phyloP scores from a whole-genome alignment of 2,113 vertebrate genomes.

The Suncus etruscus region DNA sequence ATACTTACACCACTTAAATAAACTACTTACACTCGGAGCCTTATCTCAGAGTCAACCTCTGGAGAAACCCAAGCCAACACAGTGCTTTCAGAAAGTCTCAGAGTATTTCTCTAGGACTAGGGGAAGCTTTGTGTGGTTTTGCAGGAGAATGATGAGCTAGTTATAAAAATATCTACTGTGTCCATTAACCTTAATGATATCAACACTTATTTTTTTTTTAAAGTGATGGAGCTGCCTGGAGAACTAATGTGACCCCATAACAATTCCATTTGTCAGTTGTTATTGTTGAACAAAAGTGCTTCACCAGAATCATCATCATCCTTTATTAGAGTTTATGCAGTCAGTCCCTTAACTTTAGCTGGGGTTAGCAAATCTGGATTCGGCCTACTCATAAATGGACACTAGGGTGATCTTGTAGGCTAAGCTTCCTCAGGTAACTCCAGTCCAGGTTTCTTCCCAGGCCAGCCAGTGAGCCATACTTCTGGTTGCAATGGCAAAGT shows the following conservation, averaged over 20 bases:
- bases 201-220: background rate
- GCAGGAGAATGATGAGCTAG: background rate
- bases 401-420: background rate
- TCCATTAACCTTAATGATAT: background rate
- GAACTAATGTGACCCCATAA: background rate
- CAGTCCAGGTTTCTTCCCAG: background rate
- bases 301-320: background rate
- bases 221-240: slow-evolving; percentile 1
- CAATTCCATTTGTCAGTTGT: background rate
- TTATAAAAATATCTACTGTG: background rate
- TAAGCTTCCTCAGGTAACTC: background rate
- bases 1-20: slow-evolving; percentile 1
- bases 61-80: background rate
- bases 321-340: background rate
- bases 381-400: background rate
- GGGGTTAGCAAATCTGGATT: slow-evolving; percentile 9
- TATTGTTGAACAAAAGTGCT: background rate
- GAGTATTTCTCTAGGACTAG: background rate
- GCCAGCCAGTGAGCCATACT: background rate
- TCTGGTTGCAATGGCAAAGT: background rate
- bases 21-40: slow-evolving; percentile 41
- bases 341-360: background rate
- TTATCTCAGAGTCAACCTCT: slow-evolving; percentile 48
- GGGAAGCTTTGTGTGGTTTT: slow-evolving; percentile 1
- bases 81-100: slow-evolving; percentile 19